These are phyloP conservation scores for Eristalis intricaria DNA, from an alignment of 2,888 invertebrate species.

Conservation along the genomic window DNA sequence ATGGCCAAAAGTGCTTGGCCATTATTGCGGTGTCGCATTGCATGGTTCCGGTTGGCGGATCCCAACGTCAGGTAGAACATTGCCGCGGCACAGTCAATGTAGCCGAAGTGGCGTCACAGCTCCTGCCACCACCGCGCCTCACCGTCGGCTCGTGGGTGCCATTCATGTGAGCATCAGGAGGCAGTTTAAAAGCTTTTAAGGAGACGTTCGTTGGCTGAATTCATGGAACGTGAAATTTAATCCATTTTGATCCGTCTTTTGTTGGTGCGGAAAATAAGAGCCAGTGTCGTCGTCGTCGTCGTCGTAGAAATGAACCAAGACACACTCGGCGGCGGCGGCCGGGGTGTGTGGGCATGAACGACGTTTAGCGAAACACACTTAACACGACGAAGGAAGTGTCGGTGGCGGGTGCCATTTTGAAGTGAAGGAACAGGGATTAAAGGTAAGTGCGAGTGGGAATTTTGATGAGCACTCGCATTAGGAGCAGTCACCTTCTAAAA, in stretches of 20 bases:
- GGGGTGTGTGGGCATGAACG: neutral
- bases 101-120: conserved; percentile 9
- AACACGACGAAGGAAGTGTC: neutral
- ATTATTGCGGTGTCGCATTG: conserved; percentile 67
- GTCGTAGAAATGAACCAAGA: conserved; percentile 61
- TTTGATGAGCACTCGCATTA: conserved; percentile 1
- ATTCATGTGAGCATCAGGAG: conserved; percentile 66
- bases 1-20: conserved; percentile 69
- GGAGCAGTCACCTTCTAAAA: neutral
- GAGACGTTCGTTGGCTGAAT: conserved; percentile 58
- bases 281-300: conserved; percentile 37
- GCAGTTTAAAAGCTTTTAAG: conserved; percentile 72
- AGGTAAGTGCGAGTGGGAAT: conserved; percentile 11
- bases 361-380: conserved; percentile 4
- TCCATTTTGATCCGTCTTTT: conserved; percentile 68
- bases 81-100: neutral
- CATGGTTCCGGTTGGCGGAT: conserved; percentile 49
- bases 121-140: neutral
- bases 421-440: neutral
- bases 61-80: conserved; percentile 31
- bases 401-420: neutral
- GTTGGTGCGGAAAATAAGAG: conserved; percentile 48
- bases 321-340: neutral
- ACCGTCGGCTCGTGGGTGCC: conserved; percentile 20
- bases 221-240: conserved; percentile 70